Percentiles rank a stretch among this genome's conserved stretches.
Evolutionary conservation across 1,140 invertebrate species (phyloP).

Genomic region (Drosophila chauvacae): DNA sequence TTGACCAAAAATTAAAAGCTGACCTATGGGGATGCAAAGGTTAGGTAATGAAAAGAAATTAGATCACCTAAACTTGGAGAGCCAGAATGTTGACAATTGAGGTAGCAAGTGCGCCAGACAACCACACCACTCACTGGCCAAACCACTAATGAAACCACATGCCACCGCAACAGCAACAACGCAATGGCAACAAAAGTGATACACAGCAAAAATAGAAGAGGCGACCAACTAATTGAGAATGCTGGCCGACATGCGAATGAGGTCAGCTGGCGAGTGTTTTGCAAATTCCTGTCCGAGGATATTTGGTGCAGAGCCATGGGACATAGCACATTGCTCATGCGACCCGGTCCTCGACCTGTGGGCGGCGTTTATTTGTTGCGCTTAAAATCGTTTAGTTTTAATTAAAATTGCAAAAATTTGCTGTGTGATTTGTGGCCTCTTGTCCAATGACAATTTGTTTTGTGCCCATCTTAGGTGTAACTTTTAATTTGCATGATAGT

Average conservation of each 20-base stretch:
- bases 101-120: constrained; percentile 25
- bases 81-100: constrained; percentile 49
- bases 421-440: constrained; percentile 44
- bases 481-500: constrained; percentile 29
- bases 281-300: constrained; percentile 22
- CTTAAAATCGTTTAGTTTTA: constrained; percentile 53
- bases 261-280: constrained; percentile 28
- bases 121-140: constrained; percentile 27
- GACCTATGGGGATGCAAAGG: background rate
- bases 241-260: constrained; percentile 53
- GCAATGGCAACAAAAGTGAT: constrained; percentile 20
- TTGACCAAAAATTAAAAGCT: constrained; percentile 1
- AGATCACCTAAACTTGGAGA: background rate
- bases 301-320: constrained; percentile 2
- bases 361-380: constrained; percentile 24
- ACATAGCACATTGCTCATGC: constrained; percentile 18
- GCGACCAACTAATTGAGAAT: constrained; percentile 52
- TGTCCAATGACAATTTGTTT: constrained; percentile 41
- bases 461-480: constrained; percentile 13
- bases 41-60: constrained; percentile 39
- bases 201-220: constrained; percentile 19
- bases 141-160: constrained; percentile 58
- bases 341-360: constrained; percentile 21
- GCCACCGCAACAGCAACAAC: constrained; percentile 36
- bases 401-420: constrained; percentile 42